Percentiles rank a stretch among this genome's conserved stretches.
Evolutionary conservation across 2,888 invertebrate genomes (phyloP).

Genomic region (Beris chalybata): DNA sequence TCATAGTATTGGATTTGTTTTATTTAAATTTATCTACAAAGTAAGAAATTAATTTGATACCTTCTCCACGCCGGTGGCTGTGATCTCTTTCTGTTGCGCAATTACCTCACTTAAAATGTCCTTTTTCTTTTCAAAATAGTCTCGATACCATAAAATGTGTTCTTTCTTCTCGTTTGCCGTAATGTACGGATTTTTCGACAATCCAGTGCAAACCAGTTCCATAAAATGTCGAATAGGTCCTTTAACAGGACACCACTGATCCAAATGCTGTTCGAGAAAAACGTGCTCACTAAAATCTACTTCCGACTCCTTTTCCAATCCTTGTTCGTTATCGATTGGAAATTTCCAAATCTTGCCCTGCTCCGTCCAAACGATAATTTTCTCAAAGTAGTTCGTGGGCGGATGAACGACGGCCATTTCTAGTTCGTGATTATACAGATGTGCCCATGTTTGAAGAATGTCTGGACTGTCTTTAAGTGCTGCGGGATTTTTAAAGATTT

Average conservation of each 20-base stretch:
- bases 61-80: too few species aligned
- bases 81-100: constrained; percentile 2
- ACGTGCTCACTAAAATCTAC: constrained; percentile 92
- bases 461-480: constrained; percentile 45
- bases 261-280: constrained; percentile 84
- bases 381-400: constrained; percentile 87
- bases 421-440: constrained; percentile 67
- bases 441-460: constrained; percentile 69
- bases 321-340: constrained; percentile 97
- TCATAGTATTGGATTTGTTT: too few species aligned
- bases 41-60: too few species aligned
- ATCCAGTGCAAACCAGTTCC: constrained; percentile 91
- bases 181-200: constrained; percentile 92
- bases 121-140: constrained; percentile 84
- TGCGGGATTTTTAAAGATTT: constrained; percentile 62
- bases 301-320: constrained; percentile 65
- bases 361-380: constrained; percentile 92
- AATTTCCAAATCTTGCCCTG: constrained; percentile 95
- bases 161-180: constrained; percentile 84
- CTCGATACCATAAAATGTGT: constrained; percentile 88
- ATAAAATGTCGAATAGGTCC: constrained; percentile 96
- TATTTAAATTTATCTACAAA: too few species aligned
- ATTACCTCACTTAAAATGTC: constrained; percentile 61
- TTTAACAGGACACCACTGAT: constrained; percentile 84
- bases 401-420: constrained; percentile 68